These are phyloP conservation scores for Malacoctenus gilli DNA, from an alignment of 2,797 vertebrate genomes.

Conservation along the genomic window DNA sequence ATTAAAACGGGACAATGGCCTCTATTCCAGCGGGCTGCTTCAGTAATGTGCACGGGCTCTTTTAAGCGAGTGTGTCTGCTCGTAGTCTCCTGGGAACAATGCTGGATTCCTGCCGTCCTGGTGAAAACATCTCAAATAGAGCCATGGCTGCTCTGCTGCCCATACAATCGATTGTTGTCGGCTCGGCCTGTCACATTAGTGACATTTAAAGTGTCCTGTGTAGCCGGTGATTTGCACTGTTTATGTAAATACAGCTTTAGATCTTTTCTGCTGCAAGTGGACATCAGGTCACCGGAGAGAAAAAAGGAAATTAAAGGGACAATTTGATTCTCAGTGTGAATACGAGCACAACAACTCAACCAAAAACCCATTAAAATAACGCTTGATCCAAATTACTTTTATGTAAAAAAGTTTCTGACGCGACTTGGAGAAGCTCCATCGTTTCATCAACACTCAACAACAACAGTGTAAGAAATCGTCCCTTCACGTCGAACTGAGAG, in stretches of 20 bases:
- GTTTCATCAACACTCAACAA: neutral
- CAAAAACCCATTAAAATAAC: neutral
- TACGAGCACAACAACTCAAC: neutral
- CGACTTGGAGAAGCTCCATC: neutral
- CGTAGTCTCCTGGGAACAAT: conserved; percentile 78
- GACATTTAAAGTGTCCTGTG: conserved; percentile 64
- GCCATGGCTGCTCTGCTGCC: conserved; percentile 72
- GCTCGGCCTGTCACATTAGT: conserved; percentile 70
- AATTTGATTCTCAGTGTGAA: neutral
- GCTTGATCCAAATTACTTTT: neutral
- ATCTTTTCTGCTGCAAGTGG: conserved; percentile 24
- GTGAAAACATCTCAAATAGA: conserved; percentile 84
- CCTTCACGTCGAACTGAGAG: conserved; percentile 1
- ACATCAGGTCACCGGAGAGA: conserved; percentile 21
- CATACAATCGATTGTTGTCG: conserved; percentile 76
- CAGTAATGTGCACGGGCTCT: conserved; percentile 77
- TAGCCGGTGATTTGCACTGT: conserved; percentile 46
- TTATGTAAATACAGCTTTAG: conserved; percentile 55
- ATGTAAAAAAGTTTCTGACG: neutral
- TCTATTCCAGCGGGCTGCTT: conserved; percentile 74
- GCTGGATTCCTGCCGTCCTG: conserved; percentile 82
- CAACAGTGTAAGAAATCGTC: neutral
- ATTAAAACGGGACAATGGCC: conserved; percentile 84
- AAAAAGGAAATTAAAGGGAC: conserved; percentile 20
- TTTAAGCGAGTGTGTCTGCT: conserved; percentile 76